phyloP scores from a whole-genome alignment of 2,888 invertebrate genomes.

The Desoria tigrina region DNA sequence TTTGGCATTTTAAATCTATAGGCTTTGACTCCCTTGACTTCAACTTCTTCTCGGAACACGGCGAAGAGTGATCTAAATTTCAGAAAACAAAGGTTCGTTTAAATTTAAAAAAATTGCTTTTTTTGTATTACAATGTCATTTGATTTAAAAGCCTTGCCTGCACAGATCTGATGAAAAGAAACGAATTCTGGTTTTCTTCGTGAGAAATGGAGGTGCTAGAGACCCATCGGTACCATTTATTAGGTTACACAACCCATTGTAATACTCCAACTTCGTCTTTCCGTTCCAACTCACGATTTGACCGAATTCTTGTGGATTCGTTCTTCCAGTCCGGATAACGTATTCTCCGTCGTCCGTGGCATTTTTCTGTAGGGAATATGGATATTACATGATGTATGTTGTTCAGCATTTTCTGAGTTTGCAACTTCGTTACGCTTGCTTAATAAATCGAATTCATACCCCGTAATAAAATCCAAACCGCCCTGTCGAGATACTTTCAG shows the following conservation, averaged over 20 bases:
- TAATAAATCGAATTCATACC: constrained; percentile 30
- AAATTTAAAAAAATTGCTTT: neutral
- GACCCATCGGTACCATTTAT: constrained; percentile 52
- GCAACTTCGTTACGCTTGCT: neutral
- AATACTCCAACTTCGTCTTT: constrained; percentile 50
- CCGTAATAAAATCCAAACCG: constrained; percentile 52
- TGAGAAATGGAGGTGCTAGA: constrained; percentile 49
- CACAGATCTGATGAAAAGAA: constrained; percentile 52
- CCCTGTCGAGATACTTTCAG: constrained; percentile 46
- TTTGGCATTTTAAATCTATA: constrained; percentile 50
- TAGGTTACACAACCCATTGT: constrained; percentile 47
- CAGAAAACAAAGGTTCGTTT: constrained; percentile 6
- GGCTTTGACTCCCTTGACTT: constrained; percentile 41
- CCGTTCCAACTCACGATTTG: constrained; percentile 53
- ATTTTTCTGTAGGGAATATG: constrained; percentile 42
- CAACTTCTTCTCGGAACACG: constrained; percentile 40
- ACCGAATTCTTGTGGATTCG: constrained; percentile 50
- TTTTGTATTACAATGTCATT: too few species aligned
- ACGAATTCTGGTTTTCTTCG: constrained; percentile 47
- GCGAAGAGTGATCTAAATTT: constrained; percentile 43
- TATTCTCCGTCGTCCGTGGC: constrained; percentile 52
- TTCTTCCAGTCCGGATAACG: constrained; percentile 47
- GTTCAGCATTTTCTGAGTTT: too few species aligned
- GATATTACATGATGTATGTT: neutral
- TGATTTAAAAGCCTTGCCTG: constrained; percentile 35